These are phyloP conservation scores for Lithophane ornitopus DNA, from an alignment of 2,888 invertebrate genomes.

Conservation along the genomic window DNA sequence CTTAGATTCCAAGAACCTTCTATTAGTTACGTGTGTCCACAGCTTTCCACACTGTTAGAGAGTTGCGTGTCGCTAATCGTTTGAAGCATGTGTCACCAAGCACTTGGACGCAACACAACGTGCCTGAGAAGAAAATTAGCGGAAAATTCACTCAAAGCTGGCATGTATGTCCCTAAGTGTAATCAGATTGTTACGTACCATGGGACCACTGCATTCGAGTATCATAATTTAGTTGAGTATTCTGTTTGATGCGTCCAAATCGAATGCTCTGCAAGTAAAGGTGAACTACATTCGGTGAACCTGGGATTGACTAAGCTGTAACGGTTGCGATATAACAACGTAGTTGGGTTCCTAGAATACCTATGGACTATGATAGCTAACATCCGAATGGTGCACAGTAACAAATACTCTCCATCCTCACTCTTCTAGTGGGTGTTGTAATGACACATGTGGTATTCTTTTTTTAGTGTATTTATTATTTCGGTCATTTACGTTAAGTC, in stretches of 20 bases:
- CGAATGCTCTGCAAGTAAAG: constrained; percentile 9
- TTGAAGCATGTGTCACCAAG: constrained; percentile 65
- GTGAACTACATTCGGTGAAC: background rate
- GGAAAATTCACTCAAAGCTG: constrained; percentile 50
- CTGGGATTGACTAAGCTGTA: background rate
- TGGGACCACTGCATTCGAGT: constrained; percentile 10
- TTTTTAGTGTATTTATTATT: too few relatives aligned
- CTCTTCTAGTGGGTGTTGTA: background rate
- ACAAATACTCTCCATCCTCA: background rate
- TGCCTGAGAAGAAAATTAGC: constrained; percentile 48
- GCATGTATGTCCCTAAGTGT: constrained; percentile 5
- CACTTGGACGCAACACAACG: constrained; percentile 40
- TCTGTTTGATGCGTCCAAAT: constrained; percentile 29
- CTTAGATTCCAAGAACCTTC: constrained; percentile 19
- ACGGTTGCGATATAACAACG: background rate
- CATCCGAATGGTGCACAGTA: background rate
- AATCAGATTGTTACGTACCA: constrained; percentile 10
- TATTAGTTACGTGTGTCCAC: constrained; percentile 34
- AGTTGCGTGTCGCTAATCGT: constrained; percentile 66
- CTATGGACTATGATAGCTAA: background rate
- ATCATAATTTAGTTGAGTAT: constrained; percentile 38
- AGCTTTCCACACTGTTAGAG: constrained; percentile 50
- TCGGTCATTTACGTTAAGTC: too few relatives aligned
- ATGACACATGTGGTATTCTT: too few relatives aligned
- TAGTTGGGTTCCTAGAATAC: background rate